Conservation (phyloP, 1,140 invertebrate genomes). For the Megalonaias nervosa region DNA sequence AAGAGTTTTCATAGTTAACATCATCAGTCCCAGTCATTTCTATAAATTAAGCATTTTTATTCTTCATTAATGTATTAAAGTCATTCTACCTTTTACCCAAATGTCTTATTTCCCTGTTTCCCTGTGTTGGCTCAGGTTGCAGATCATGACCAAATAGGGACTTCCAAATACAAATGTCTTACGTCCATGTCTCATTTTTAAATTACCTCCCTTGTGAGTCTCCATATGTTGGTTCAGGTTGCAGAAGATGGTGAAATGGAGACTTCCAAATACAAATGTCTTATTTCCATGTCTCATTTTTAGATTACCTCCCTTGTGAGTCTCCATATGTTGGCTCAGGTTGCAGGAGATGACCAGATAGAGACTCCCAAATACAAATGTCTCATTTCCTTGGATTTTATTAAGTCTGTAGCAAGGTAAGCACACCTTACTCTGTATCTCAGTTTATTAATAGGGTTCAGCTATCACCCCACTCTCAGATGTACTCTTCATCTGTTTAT, state of each 20-base stretch:
- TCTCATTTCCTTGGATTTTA: conserved; percentile 70
- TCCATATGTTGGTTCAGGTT: conserved; percentile 69
- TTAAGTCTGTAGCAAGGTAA: conserved; percentile 70
- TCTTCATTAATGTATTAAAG: no score
- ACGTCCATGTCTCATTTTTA: conserved; percentile 33
- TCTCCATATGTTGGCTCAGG: conserved; percentile 68
- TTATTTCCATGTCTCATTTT: conserved; percentile 50
- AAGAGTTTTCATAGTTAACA: no score
- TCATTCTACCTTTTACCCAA: no score
- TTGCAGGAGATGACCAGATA: conserved; percentile 68
- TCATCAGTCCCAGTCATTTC: no score
- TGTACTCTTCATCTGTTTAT: not conserved
- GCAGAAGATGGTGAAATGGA: conserved; percentile 69
- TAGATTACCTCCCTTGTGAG: conserved; percentile 71
- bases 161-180: not conserved
- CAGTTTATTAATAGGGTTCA: not conserved
- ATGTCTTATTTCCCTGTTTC: no score
- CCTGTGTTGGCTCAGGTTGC: no score
- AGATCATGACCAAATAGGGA: no score
- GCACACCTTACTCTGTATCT: not conserved
- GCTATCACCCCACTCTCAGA: not conserved
- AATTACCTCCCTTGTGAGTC: conserved; percentile 70
- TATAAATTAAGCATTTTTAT: no score
- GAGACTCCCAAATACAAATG: conserved; percentile 73
- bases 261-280: conserved; percentile 72